Percentiles rank a stretch among this genome's conserved stretches.
phyloP scores from a whole-genome alignment of 2,113 vertebrate species.

The Corythornis madagascariensis region DNA sequence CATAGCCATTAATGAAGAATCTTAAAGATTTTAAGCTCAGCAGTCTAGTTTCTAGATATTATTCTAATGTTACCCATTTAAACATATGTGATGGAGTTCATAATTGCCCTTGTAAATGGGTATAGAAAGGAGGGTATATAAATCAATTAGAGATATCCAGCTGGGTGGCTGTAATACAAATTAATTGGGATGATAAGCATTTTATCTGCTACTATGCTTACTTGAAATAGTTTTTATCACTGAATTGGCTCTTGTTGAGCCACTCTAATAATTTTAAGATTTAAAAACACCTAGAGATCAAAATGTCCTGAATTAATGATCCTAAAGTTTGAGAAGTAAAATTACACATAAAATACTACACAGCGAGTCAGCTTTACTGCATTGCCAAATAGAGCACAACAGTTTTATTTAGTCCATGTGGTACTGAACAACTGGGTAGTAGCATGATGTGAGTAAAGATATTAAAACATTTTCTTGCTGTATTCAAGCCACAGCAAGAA shows the following conservation, averaged over 20 bases:
- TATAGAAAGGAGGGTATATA: constrained; percentile 54
- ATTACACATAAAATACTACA: constrained; percentile 53
- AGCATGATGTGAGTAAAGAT: constrained; percentile 61
- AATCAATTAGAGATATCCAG: constrained; percentile 68
- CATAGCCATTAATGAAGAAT: constrained; percentile 25
- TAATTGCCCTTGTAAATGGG: constrained; percentile 67
- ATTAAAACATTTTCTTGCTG: constrained; percentile 70
- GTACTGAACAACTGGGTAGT: constrained; percentile 59
- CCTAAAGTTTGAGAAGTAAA: constrained; percentile 52
- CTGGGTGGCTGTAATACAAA: constrained; percentile 56
- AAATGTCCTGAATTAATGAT: constrained; percentile 26
- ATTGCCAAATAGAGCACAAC: constrained; percentile 53
- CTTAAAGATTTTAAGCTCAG: constrained; percentile 54
- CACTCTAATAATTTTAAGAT: constrained; percentile 54
- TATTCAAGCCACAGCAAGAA: constrained; percentile 55
- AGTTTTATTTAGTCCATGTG: constrained; percentile 69
- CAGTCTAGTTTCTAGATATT: constrained; percentile 29
- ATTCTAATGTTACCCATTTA: constrained; percentile 48
- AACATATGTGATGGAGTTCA: constrained; percentile 41
- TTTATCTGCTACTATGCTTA: constrained; percentile 40
- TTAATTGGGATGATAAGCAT: constrained; percentile 62
- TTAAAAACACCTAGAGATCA: constrained; percentile 19
- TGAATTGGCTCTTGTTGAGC: constrained; percentile 34
- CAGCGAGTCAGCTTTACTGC: constrained; percentile 58
- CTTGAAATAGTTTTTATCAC: constrained; percentile 43